A percentile compares a stretch with the other conserved stretches of the same genome.
phyloP scores from a whole-genome alignment of 2,797 vertebrate genomes.

The Hemitrygon akajei region DNA sequence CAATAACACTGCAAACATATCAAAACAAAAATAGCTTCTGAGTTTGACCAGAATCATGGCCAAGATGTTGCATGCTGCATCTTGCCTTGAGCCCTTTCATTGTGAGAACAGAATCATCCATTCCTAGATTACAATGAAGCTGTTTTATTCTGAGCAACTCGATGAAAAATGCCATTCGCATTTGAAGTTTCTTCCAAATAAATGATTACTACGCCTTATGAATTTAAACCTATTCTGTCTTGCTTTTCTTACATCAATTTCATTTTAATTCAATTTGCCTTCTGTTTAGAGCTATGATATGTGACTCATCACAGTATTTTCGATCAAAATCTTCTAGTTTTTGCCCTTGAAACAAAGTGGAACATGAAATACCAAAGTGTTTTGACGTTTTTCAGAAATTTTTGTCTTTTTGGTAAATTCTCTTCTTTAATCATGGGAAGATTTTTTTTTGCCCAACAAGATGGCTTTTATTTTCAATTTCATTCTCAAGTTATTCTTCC shows the following conservation, averaged over 20 bases:
- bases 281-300: background rate
- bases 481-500: background rate
- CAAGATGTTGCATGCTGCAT: background rate
- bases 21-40: background rate
- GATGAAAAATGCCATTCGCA: background rate
- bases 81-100: background rate
- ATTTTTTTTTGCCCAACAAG: background rate
- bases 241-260: background rate
- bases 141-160: background rate
- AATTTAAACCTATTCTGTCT: background rate
- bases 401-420: background rate
- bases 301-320: background rate
- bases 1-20: background rate
- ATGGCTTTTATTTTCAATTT: background rate
- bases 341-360: background rate
- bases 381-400: background rate
- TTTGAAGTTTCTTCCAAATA: background rate
- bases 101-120: background rate
- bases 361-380: background rate
- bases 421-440: background rate
- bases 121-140: background rate
- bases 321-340: background rate
- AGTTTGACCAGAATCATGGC: background rate
- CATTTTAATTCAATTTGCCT: background rate
- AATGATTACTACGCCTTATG: background rate